Conservation (phyloP, 2,888 invertebrate genomes). For the Cephalotes varians region DNA sequence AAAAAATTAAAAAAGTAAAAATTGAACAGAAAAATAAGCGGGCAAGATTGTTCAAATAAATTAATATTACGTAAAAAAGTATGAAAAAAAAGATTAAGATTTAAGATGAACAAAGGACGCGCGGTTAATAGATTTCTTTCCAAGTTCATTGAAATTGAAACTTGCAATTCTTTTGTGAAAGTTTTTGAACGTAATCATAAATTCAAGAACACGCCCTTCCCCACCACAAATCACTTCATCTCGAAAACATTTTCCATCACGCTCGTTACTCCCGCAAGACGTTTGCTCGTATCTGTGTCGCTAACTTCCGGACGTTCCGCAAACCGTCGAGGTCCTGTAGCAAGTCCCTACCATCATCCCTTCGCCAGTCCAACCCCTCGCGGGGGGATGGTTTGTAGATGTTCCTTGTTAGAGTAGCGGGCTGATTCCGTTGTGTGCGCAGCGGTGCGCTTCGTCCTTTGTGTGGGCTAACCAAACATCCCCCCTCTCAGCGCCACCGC, state of each 20-base stretch:
- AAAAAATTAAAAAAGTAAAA: background rate
- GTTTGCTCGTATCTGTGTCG: constrained; percentile 51
- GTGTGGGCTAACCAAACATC: constrained; percentile 73
- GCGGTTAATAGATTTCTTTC: background rate
- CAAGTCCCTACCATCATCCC: constrained; percentile 15
- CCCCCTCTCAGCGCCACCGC: background rate
- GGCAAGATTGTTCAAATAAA: background rate
- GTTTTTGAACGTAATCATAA: constrained; percentile 6
- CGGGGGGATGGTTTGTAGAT: constrained; percentile 45
- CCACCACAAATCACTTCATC: constrained; percentile 24
- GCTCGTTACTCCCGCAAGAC: constrained; percentile 36
- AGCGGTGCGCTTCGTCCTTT: constrained; percentile 67
- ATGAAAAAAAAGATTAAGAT: background rate
- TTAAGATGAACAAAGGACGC: background rate
- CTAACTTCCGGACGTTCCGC: constrained; percentile 51
- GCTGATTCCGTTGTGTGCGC: constrained; percentile 66
- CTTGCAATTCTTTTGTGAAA: background rate
- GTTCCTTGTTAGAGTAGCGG: constrained; percentile 58
- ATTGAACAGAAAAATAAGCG: background rate
- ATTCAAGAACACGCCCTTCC: background rate
- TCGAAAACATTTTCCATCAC: constrained; percentile 43
- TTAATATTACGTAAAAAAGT: background rate
- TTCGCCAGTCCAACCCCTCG: constrained; percentile 33
- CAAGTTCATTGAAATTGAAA: background rate
- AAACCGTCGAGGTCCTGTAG: constrained; percentile 54